A percentile compares a stretch with the other conserved stretches of the same genome.
These are phyloP conservation scores for Leucoptera coffeella DNA, from an alignment of 2,888 invertebrate genomes.

Conservation along the genomic window DNA sequence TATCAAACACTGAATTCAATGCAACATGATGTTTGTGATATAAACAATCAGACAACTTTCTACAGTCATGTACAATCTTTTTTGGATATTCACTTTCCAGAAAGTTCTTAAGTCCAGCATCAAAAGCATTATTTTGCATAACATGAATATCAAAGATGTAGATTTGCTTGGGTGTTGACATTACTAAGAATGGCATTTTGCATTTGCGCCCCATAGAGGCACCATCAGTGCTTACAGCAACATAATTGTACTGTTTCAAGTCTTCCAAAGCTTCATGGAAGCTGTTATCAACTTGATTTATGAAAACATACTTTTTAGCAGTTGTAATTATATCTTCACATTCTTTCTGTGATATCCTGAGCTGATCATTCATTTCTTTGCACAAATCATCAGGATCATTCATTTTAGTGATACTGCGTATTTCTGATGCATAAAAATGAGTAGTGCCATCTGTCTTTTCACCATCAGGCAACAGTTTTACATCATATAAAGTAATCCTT, in stretches of 20 bases:
- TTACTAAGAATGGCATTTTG: constrained; percentile 36
- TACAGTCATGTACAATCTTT: constrained; percentile 56
- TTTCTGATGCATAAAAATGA: constrained; percentile 35
- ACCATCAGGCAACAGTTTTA: constrained; percentile 26
- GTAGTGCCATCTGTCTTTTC: constrained; percentile 23
- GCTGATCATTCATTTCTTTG: constrained; percentile 12
- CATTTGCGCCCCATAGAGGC: constrained; percentile 44
- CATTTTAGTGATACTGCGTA: constrained; percentile 31
- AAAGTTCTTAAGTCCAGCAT: constrained; percentile 37
- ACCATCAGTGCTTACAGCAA: constrained; percentile 36
- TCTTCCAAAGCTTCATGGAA: constrained; percentile 35
- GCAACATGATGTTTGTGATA: constrained; percentile 52
- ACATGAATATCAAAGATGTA: constrained; percentile 46
- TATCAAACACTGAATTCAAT: constrained; percentile 55
- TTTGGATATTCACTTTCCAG: constrained; percentile 34
- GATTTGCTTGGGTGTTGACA: constrained; percentile 36
- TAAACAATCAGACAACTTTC: constrained; percentile 51
- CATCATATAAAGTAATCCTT: constrained; percentile 35
- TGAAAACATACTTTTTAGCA: constrained; percentile 32
- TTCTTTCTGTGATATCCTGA: constrained; percentile 34
- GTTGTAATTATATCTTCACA: constrained; percentile 30
- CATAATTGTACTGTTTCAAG: constrained; percentile 21
- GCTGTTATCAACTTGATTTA: constrained; percentile 38
- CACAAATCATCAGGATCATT: constrained; percentile 17
- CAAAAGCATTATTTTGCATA: constrained; percentile 41